Evolutionary conservation across 2,888 invertebrate species (phyloP), one percentile per base, ranked within the genome.

Genomic region (Heliconius aoede): DNA sequence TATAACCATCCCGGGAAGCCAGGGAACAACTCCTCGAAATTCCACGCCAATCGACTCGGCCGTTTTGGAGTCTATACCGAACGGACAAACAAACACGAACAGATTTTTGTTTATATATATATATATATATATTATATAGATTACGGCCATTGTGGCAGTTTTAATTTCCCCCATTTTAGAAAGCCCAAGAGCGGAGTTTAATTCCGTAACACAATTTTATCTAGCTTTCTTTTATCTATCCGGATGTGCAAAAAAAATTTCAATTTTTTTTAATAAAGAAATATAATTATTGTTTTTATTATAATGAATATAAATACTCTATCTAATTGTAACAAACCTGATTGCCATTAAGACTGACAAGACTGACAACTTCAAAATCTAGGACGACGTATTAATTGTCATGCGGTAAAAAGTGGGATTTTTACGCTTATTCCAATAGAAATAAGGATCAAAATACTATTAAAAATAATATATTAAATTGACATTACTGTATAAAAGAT

Each of bases 341-440:
- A 69, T 69, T 55, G 51, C 51, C 68, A n/a, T 69, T 51, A 51
- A 69, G 68, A 69, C 68, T 68, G 68, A 51, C 68, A 68, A 18
- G 32, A 64, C 64, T 64, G 64, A 64, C 64, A 64, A 36, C 30
- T 64, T 32, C 26, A 64, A 64, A 51, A 69, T 69, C 51, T 69
- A 69, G 68, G 51, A 46, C 68, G 51, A 30, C 51, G 21, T 36
- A 65, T 65, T 40, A 67, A 67, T 67, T 51, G 26, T 28, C 24
- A n/a, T 46, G 40, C 18, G n/a, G n/a, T n/a, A n/a, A 61, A 69
- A 68, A 36, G n/a, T 36, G 32, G 36, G 11, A 64, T 64, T 73
- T 55, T n/a, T n/a, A 69, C 21, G 30, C 68, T 73, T 76, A 76
- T 64, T 1, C 3, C n/a, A 1, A 8, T 61, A 11, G n/a, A 21